phyloP scores from a whole-genome alignment of 2,113 vertebrate species.

The Chloropsis hardwickii region DNA sequence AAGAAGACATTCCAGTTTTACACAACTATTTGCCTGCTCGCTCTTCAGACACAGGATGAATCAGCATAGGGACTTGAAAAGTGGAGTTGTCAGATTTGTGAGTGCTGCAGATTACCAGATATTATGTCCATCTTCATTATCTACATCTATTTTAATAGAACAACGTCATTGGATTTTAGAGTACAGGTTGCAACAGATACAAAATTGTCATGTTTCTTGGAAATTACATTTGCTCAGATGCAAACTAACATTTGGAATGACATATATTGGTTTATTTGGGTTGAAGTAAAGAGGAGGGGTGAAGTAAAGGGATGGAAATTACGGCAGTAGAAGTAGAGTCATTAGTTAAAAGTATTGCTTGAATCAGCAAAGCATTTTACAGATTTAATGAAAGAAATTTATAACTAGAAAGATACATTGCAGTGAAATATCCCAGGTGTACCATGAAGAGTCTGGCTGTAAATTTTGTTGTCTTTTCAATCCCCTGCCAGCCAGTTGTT shows the following conservation, averaged over 20 bases:
- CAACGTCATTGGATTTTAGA: background rate
- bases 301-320: background rate
- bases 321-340: fast-evolving
- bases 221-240: background rate
- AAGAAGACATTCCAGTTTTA: background rate
- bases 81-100: background rate
- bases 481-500: background rate
- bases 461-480: background rate
- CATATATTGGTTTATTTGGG: background rate
- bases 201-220: background rate
- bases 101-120: background rate
- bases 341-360: background rate
- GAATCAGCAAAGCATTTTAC: background rate
- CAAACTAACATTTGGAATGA: background rate
- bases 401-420: background rate
- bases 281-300: background rate
- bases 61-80: background rate
- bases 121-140: background rate
- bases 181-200: background rate
- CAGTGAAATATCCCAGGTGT: background rate
- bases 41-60: background rate
- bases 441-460: background rate
- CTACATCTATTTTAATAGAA: background rate
- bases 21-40: background rate
- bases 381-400: background rate